These are phyloP conservation scores for Drosophila niveifrons DNA, from an alignment of 2,888 invertebrate species.

Conservation along the genomic window DNA sequence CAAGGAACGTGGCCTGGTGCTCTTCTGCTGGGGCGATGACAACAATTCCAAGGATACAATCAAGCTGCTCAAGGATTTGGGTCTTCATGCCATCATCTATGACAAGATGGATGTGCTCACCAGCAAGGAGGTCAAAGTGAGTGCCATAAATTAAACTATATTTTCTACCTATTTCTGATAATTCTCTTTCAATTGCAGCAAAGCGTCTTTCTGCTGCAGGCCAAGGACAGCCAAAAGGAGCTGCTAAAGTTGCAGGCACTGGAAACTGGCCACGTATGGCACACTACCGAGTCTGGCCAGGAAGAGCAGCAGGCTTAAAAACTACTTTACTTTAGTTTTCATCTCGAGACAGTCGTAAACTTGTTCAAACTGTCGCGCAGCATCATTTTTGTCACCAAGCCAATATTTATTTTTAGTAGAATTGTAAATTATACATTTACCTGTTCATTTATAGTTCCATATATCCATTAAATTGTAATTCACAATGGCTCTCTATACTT, in stretches of 20 bases:
- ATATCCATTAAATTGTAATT: constrained; percentile 10
- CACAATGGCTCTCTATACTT: constrained; percentile 46
- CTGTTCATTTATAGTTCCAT: constrained; percentile 2
- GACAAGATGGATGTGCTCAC: constrained; percentile 92
- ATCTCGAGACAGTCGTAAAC: constrained; percentile 16
- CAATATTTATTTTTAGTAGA: constrained; percentile 53
- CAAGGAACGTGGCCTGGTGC: constrained; percentile 92
- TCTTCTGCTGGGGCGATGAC: constrained; percentile 99
- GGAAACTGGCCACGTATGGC: constrained; percentile 80
- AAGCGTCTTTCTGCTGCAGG: constrained; percentile 93
- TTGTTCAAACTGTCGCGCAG: neutral
- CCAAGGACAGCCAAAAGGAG: constrained; percentile 89
- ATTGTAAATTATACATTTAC: constrained; percentile 20
- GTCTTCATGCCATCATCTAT: constrained; percentile 98
- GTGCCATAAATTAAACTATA: constrained; percentile 1
- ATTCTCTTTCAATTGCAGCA: constrained; percentile 86
- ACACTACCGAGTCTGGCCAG: constrained; percentile 55
- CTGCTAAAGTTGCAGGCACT: constrained; percentile 84
- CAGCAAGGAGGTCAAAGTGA: constrained; percentile 84
- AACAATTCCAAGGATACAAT: constrained; percentile 95
- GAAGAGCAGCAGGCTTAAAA: constrained; percentile 65
- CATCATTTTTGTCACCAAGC: constrained; percentile 51
- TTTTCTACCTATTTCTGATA: neutral
- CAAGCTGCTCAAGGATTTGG: constrained; percentile 93
- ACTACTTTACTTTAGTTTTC: constrained; percentile 22